These are phyloP conservation scores for Euphonia xanthogaster DNA, from an alignment of 2,797 vertebrate species.

Conservation along the genomic window DNA sequence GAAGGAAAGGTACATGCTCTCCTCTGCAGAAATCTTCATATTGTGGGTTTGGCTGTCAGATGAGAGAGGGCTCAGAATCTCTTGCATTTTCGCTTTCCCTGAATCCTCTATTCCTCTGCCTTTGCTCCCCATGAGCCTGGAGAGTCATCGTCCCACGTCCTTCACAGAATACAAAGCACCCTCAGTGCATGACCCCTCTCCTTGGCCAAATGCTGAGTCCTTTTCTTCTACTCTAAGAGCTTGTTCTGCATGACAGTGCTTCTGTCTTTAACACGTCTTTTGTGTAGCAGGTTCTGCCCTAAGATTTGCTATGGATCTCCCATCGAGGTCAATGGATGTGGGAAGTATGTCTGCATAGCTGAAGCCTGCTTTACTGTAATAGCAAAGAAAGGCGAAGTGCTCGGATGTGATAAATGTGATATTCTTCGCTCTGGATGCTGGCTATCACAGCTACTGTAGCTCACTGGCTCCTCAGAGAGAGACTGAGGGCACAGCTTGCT, in stretches of 20 bases:
- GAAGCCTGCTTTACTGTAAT: neutral
- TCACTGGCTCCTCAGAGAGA: neutral
- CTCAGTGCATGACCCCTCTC: constrained; percentile 47
- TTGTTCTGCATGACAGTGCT: constrained; percentile 69
- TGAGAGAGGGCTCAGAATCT: neutral
- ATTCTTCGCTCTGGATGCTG: neutral
- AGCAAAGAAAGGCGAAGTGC: neutral
- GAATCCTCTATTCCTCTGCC: neutral
- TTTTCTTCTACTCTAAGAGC: constrained; percentile 53
- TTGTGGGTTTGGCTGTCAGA: neutral
- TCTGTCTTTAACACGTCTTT: constrained; percentile 50
- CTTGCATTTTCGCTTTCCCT: neutral
- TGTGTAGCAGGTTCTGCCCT: constrained; percentile 35
- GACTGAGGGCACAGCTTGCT: neutral
- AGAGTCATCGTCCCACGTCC: neutral
- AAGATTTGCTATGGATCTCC: constrained; percentile 39
- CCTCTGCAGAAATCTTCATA: neutral
- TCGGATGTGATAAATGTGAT: neutral
- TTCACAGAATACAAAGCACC: constrained; percentile 44
- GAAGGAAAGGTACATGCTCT: neutral
- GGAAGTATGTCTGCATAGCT: constrained; percentile 17
- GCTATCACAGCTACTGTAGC: neutral
- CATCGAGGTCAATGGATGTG: constrained; percentile 18
- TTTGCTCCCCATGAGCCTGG: neutral
- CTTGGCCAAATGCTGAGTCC: constrained; percentile 42